Conservation (phyloP, 1,140 invertebrate species). For the Orius insidiosus region DNA sequence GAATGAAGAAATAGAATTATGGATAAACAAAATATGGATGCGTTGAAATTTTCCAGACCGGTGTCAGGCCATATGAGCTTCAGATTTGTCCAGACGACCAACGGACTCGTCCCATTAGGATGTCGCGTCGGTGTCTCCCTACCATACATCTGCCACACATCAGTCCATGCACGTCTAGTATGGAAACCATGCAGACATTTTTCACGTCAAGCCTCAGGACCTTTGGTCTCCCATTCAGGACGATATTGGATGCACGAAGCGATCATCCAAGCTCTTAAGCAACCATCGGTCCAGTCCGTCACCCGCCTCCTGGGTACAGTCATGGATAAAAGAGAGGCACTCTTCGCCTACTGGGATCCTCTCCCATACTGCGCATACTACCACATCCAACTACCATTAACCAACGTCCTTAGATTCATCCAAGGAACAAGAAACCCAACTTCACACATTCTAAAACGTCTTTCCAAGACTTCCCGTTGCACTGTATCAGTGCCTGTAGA, state of each 20-base stretch:
- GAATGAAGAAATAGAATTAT: slow-evolving; percentile 43
- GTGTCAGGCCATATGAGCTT: slow-evolving; percentile 62
- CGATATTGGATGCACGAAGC: slow-evolving; percentile 34
- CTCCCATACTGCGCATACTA: slow-evolving; percentile 67
- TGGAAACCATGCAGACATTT: slow-evolving; percentile 43
- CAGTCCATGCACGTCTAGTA: slow-evolving; percentile 40
- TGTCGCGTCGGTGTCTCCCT: slow-evolving; percentile 55
- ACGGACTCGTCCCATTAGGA: slow-evolving; percentile 38
- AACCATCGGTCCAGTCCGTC: slow-evolving; percentile 30
- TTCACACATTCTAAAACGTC: no score
- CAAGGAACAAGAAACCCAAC: slow-evolving; percentile 16
- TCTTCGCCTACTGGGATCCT: slow-evolving; percentile 66
- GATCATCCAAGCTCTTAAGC: slow-evolving; percentile 29
- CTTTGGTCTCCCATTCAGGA: slow-evolving; percentile 28
- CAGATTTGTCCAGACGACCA: slow-evolving; percentile 34
- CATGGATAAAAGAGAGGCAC: slow-evolving; percentile 50
- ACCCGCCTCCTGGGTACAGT: slow-evolving; percentile 42
- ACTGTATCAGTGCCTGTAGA: no score
- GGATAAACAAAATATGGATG: slow-evolving; percentile 48
- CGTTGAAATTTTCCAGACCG: slow-evolving; percentile 35
- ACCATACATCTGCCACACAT: slow-evolving; percentile 57
- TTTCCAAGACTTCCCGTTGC: no score
- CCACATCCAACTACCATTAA: slow-evolving; percentile 53
- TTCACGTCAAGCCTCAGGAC: slow-evolving; percentile 32
- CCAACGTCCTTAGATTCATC: slow-evolving; percentile 34